These are phyloP conservation scores for Hemichromis elongatus DNA, from an alignment of 2,113 vertebrate species.

Conservation along the genomic window DNA sequence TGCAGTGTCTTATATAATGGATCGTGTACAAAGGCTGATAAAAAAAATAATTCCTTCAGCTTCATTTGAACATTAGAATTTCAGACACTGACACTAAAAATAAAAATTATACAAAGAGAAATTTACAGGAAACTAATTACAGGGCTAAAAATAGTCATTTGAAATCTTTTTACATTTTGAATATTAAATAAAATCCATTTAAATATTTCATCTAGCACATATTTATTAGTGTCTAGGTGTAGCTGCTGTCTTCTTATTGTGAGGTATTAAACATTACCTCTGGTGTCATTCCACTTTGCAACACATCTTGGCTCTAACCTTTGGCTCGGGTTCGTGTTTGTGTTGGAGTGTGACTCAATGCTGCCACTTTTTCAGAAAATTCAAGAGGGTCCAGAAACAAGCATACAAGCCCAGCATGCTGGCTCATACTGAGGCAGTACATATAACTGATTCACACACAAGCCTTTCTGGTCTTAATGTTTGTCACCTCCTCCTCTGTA, in stretches of 20 bases:
- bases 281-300: neutral
- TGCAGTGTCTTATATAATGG: rapidly evolving
- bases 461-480: neutral
- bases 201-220: neutral
- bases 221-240: neutral
- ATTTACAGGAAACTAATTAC: neutral
- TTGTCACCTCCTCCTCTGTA: neutral
- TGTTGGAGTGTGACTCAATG: neutral
- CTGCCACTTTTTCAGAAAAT: neutral
- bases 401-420: neutral
- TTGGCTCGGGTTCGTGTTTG: neutral
- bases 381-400: neutral
- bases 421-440: neutral
- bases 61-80: neutral
- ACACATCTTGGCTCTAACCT: neutral
- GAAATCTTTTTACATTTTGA: neutral
- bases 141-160: neutral
- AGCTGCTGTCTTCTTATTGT: neutral
- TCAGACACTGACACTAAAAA: neutral
- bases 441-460: neutral
- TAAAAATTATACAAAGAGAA: neutral
- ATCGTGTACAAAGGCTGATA: neutral
- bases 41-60: neutral
- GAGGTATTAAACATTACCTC: neutral
- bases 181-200: neutral